phyloP scores from a whole-genome alignment of 2,888 invertebrate species.

The Ptychoptera contaminata region DNA sequence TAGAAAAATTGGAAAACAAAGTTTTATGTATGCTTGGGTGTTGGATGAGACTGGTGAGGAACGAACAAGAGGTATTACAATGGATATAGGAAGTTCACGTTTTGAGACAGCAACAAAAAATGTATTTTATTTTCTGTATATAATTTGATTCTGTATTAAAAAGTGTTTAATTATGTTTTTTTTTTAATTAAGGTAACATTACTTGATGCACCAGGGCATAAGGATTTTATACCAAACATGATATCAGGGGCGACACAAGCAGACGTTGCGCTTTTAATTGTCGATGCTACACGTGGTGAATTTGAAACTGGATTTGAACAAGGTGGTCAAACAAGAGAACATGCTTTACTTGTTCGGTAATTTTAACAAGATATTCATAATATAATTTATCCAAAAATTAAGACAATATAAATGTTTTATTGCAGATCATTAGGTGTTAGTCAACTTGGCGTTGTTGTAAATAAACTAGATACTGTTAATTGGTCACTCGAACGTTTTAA shows the following conservation, averaged over 20 bases:
- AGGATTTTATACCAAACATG: slow-evolving; percentile 99
- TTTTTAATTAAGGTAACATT: slow-evolving; percentile 41
- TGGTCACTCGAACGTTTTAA: slow-evolving; percentile 87
- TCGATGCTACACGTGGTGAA: slow-evolving; percentile 92
- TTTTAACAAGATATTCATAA: neutral
- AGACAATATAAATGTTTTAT: slow-evolving; percentile 2
- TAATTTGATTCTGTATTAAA: neutral
- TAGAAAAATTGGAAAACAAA: slow-evolving; percentile 92
- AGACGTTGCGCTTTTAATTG: slow-evolving; percentile 90
- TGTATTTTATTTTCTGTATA: slow-evolving; percentile 15
- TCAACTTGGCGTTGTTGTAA: slow-evolving; percentile 88
- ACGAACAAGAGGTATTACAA: slow-evolving; percentile 89
- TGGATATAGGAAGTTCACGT: slow-evolving; percentile 90
- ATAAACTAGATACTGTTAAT: slow-evolving; percentile 90
- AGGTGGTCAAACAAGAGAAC: slow-evolving; percentile 96
- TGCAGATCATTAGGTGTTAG: slow-evolving; percentile 59
- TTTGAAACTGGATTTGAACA: slow-evolving; percentile 98
- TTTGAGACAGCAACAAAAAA: slow-evolving; percentile 77
- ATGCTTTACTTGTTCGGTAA: slow-evolving; percentile 74
- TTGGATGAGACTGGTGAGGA: slow-evolving; percentile 98
- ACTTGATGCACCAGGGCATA: slow-evolving; percentile 96
- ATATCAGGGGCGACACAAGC: slow-evolving; percentile 97
- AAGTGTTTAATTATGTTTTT: neutral
- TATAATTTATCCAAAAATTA: neutral
- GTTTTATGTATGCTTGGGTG: slow-evolving; percentile 98